Percentiles rank a stretch among this genome's conserved stretches.
Evolutionary conservation across 2,888 invertebrate genomes (phyloP).

Genomic region (Mythimna vitellina): DNA sequence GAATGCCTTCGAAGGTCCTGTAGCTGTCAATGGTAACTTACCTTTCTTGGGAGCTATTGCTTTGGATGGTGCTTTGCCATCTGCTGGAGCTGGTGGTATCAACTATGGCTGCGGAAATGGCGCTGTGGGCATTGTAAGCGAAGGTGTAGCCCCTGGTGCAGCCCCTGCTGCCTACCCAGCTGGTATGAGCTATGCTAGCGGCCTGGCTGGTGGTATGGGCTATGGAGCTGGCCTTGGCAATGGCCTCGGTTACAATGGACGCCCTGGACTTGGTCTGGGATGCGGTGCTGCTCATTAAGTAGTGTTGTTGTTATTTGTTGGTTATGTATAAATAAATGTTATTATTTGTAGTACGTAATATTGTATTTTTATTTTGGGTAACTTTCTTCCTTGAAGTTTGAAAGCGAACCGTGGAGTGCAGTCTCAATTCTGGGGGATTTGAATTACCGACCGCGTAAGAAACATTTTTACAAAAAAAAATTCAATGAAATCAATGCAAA

Average conservation of each 20-base stretch:
- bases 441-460: no score
- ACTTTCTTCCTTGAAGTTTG: no score
- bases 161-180: slow-evolving; percentile 16
- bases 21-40: slow-evolving; percentile 62
- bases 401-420: no score
- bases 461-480: no score
- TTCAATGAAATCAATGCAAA: no score
- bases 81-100: slow-evolving; percentile 70
- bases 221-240: slow-evolving; percentile 29
- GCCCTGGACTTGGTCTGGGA: slow-evolving; percentile 32
- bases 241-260: slow-evolving; percentile 42
- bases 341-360: slow-evolving; percentile 11
- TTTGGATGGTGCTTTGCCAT: slow-evolving; percentile 67
- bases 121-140: slow-evolving; percentile 69
- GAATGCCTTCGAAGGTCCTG: slow-evolving; percentile 66
- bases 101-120: slow-evolving; percentile 75
- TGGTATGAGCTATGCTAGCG: slow-evolving; percentile 22
- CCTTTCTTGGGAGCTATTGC: slow-evolving; percentile 68
- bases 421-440: no score
- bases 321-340: slow-evolving; percentile 40
- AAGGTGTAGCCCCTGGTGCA: slow-evolving; percentile 49
- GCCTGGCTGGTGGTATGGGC: slow-evolving; percentile 30
- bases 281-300: slow-evolving; percentile 41
- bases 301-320: slow-evolving; percentile 24
- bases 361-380: slow-evolving; percentile 26